Conservation (phyloP, 1,140 invertebrate species). For the Calycopis cecrops region DNA sequence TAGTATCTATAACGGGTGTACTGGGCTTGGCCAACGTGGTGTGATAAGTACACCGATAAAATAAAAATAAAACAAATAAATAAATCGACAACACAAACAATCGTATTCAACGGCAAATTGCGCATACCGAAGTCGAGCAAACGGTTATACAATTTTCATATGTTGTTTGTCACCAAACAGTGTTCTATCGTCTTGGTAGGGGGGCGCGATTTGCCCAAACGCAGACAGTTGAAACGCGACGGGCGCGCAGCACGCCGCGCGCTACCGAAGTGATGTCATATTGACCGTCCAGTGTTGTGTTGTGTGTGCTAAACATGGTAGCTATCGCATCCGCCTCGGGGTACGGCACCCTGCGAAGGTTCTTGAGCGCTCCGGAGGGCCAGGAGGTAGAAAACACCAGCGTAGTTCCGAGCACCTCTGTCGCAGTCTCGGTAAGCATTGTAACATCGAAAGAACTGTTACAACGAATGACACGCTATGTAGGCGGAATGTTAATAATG, state of each 20-base stretch:
- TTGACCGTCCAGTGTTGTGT: constrained; percentile 43
- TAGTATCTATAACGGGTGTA: no score
- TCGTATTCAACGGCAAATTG: not conserved
- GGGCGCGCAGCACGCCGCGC: constrained; percentile 55
- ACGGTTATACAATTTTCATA: constrained; percentile 30
- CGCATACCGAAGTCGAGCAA: constrained; percentile 13
- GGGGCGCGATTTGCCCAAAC: constrained; percentile 34
- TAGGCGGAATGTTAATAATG: constrained; percentile 39
- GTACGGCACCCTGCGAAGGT: constrained; percentile 66
- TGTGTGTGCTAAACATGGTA: constrained; percentile 57
- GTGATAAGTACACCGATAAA: no score
- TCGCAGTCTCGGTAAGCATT: constrained; percentile 64
- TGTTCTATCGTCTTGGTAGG: constrained; percentile 42
- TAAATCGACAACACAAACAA: no score
- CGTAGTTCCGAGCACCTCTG: constrained; percentile 51
- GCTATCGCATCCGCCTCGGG: constrained; percentile 66
- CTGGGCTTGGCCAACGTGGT: no score
- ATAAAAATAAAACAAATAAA: no score
- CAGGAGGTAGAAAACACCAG: constrained; percentile 38
- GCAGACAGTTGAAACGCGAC: constrained; percentile 50
- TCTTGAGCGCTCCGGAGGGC: constrained; percentile 63
- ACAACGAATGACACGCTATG: constrained; percentile 25
- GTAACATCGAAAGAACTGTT: constrained; percentile 18
- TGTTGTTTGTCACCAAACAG: constrained; percentile 36
- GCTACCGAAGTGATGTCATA: constrained; percentile 50